Base-by-base conservation (phyloP, 2,113 vertebrate genomes). In the Hippotragus niger region DNA sequence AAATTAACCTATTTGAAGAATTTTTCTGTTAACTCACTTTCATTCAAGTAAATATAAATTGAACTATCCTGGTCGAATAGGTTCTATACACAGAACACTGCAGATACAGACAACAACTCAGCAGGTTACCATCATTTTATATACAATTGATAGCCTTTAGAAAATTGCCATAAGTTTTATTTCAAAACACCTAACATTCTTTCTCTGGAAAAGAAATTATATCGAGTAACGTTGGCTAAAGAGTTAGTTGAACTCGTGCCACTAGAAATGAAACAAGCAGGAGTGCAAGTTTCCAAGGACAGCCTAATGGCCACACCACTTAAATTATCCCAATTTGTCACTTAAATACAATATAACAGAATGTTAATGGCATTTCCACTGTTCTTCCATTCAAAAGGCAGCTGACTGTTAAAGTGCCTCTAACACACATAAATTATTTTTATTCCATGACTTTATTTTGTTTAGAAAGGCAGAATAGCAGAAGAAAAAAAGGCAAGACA, bases 401-500 rank as follows among this genome's bases (percentile, higher is more conserved):
- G 93, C 95, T 93, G 87, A 88, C 58, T 74, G 87, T 67, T 78
- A 88, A 95, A 97, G 96, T 25, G 97, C 96, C 76, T 95, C 85
- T 85, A 84, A 89, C 87, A 94, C 1, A 2, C 21, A 86, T 71
- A 90, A 43, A 21, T 60, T 58, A 90, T 91, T 97, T 97, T 98
- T 58, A 97, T 91, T 81, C 90, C 96, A 71, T 58, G 83, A 93
- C 81, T 83, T 98, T 95, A 95, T 88, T 98, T 93, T 95, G 85
- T 86, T 98, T 97, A 94, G 96, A 97, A 97, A 97, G 93, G 83
- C 78, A 23, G 58, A 64, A 88, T 0, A 97, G 97, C 91, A 95
- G 94, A 97, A 98, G 80, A 95, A 94, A 88, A 96, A 90, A 91
- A 98, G 94, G 97, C 90, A 98, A 92, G 78, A 94, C 92, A 98